Percentiles rank a stretch among this genome's conserved stretches.
Conservation (phyloP, 2,888 invertebrate genomes). For the Notodonta ziczac region DNA sequence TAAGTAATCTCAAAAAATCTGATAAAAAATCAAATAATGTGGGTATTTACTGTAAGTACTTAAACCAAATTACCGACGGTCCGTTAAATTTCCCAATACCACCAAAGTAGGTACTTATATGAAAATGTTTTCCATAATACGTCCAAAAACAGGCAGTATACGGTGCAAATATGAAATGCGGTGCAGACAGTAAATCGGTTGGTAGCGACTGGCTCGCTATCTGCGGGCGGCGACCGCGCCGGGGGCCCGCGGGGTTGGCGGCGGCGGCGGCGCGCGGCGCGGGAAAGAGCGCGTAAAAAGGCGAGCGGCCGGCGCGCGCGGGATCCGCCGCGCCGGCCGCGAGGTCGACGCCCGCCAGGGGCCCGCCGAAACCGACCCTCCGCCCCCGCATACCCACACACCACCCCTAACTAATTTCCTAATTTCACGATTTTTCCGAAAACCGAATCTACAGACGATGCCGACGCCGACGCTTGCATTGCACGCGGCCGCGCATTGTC, state of each 20-base stretch:
- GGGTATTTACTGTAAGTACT: no score
- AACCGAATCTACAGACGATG: slow-evolving; percentile 14
- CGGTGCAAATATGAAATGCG: slow-evolving; percentile 41
- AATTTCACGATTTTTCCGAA: slow-evolving; percentile 38
- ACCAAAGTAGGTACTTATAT: neutral
- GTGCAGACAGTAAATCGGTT: slow-evolving; percentile 78
- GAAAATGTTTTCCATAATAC: neutral
- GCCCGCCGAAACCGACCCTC: slow-evolving; percentile 71
- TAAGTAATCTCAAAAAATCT: no score
- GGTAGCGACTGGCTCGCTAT: slow-evolving; percentile 76
- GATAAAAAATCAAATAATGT: no score
- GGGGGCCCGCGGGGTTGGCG: slow-evolving; percentile 81
- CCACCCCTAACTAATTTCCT: slow-evolving; percentile 58
- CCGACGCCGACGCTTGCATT: slow-evolving; percentile 24
- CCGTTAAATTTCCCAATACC: neutral
- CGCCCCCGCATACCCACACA: slow-evolving; percentile 49
- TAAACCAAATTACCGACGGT: no score
- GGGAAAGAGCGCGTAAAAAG: slow-evolving; percentile 82
- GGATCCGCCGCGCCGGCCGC: slow-evolving; percentile 75
- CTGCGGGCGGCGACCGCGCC: slow-evolving; percentile 83
- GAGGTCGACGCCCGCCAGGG: slow-evolving; percentile 79
- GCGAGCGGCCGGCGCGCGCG: slow-evolving; percentile 76
- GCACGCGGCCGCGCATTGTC: slow-evolving; percentile 41
- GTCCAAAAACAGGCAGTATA: neutral
- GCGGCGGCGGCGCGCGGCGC: slow-evolving; percentile 70